Base-by-base conservation (phyloP, 2,797 vertebrate species). In the Bovichtus variegatus region DNA sequence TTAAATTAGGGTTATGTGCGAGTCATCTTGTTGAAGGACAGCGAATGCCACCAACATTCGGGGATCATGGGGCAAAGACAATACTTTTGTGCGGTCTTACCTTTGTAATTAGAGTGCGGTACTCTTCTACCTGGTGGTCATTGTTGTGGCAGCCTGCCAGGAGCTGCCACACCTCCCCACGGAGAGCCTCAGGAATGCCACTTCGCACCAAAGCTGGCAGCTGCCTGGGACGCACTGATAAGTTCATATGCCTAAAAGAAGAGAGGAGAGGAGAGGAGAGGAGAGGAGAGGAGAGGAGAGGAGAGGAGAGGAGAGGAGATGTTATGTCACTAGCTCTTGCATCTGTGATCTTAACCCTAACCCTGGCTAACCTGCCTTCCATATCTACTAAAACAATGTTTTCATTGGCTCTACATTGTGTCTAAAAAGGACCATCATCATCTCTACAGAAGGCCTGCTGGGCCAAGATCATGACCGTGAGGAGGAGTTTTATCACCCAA, bases 111-210 rank as follows among this genome's bases (percentile, higher is more conserved):
- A 99, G 97, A 25, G 98, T 97, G 51, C 98, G 96, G 92, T 99
- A 99, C 82, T 99, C 98, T 88, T 99, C 98, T 74, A 99, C 98
- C 74, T 97, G 95, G 92, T 98, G 97, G 87, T 99, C 98, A 1
- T 97, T 99, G 90, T 99, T 99, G 86, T 99, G 97, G 88, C 98
- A 99, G 19, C 98, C 98, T 0, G 98, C 98, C 79, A 99, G 94
- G 70, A 99, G 92, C 93, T 99, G 98, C 98, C 98, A 99, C 83
- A 99, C 98, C 85, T 99, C 98, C 10, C 98, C 98, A 8, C 98
- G 92, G 7, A 99, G 96, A 27, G 98, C 98, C 89, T 99, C 98
- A 0, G 98, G 98, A 27, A 99, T 96, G 1, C 98, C 98, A 0
- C 97, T 99, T 19, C 98, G 96, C 83, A 99, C 98, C 87, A 99